Percentiles rank a stretch among this genome's conserved stretches.
These are phyloP conservation scores for Chloebia gouldiae DNA, from an alignment of 2,113 vertebrate genomes.

Conservation along the genomic window DNA sequence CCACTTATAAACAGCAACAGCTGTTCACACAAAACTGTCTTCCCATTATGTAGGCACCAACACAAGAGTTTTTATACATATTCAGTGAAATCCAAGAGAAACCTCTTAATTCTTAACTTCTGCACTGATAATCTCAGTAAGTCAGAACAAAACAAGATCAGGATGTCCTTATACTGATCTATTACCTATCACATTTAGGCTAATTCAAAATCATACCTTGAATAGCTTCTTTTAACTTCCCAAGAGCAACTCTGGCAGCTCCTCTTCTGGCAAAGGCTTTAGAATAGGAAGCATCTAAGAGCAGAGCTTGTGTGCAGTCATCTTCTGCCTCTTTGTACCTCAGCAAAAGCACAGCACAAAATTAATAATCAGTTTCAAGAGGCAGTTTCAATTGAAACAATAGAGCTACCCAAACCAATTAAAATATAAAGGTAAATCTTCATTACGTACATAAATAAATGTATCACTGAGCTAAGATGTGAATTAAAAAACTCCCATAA, in stretches of 20 bases:
- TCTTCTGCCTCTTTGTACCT: constrained; percentile 91
- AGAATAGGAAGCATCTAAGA: constrained; percentile 85
- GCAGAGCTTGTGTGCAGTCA: constrained; percentile 87
- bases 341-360: background rate
- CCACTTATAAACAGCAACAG: background rate
- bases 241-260: constrained; percentile 84
- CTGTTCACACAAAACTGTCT: background rate
- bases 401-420: background rate
- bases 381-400: background rate
- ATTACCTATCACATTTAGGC: background rate
- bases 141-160: background rate
- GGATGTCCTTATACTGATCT: background rate
- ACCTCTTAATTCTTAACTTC: background rate
- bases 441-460: background rate
- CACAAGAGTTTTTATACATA: background rate
- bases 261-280: constrained; percentile 95
- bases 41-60: background rate
- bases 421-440: background rate
- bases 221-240: constrained; percentile 84
- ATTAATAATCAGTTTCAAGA: background rate
- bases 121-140: background rate
- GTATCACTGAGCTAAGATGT: background rate
- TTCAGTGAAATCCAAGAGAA: background rate
- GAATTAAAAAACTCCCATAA: background rate
- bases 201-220: constrained; percentile 76